Conservation (phyloP, 2,113 vertebrate species). For the Hippocampus guttulatus region DNA sequence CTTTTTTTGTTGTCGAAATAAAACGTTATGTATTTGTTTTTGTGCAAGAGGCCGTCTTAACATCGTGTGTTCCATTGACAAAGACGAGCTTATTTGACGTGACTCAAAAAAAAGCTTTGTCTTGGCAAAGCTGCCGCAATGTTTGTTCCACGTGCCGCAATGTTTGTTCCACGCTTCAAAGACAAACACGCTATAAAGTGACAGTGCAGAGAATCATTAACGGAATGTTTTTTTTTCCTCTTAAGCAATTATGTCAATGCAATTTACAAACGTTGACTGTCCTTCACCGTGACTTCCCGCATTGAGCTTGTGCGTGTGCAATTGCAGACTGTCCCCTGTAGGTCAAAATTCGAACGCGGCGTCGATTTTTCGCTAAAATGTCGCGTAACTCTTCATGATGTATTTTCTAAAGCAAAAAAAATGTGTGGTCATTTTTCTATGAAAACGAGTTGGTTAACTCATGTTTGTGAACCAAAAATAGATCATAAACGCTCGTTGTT, state of each 20-base stretch:
- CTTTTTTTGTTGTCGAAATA: not conserved
- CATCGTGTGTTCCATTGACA: not conserved
- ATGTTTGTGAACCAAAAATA: too few species aligned
- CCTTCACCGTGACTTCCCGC: not conserved
- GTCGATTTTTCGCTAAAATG: too few species aligned
- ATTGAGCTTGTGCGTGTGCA: not conserved
- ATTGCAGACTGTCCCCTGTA: too few species aligned
- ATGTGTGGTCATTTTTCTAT: too few species aligned
- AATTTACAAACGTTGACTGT: not conserved
- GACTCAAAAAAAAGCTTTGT: not conserved
- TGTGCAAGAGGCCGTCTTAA: not conserved
- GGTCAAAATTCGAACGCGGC: too few species aligned
- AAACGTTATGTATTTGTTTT: not conserved
- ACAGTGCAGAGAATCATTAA: not conserved
- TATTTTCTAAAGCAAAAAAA: too few species aligned
- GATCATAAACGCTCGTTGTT: too few species aligned
- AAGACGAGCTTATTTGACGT: not conserved
- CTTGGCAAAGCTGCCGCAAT: not conserved
- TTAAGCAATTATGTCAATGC: not conserved
- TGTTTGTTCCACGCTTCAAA: not conserved
- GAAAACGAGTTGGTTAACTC: too few species aligned
- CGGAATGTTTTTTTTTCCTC: not conserved
- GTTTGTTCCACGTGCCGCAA: not conserved
- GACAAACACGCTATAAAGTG: not conserved
- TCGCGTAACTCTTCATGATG: too few species aligned